A percentile compares a stretch with the other conserved stretches of the same genome.
Evolutionary conservation across 2,113 vertebrate species (phyloP).

Genomic region (Motacilla tschutschensis): DNA sequence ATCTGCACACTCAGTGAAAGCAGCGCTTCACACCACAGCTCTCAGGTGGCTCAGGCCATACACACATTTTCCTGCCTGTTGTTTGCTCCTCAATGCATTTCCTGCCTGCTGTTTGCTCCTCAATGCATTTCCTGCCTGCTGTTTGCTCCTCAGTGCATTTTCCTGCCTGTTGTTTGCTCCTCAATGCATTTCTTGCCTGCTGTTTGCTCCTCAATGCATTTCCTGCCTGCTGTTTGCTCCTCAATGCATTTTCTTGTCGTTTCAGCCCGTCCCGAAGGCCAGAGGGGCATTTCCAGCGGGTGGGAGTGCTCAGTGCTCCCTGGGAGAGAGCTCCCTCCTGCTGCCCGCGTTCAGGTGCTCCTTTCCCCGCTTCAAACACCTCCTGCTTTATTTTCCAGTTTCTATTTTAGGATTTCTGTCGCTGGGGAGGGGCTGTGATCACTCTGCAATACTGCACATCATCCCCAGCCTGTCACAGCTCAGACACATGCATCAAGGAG

Average conservation of each 20-base stretch:
- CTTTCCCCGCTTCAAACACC: neutral
- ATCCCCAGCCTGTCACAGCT: neutral
- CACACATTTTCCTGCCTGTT: too few species aligned
- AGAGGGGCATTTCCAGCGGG: neutral
- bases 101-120: too few species aligned
- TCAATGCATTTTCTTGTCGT: neutral
- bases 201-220: neutral
- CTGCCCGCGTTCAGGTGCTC: neutral
- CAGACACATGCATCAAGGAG: neutral
- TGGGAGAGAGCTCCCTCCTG: neutral
- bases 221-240: neutral
- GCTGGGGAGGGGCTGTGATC: neutral
- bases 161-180: neutral
- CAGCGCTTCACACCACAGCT: neutral
- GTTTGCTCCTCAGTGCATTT: neutral
- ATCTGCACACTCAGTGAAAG: neutral
- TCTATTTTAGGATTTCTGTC: neutral
- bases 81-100: too few species aligned
- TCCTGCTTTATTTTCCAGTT: neutral
- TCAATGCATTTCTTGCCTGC: neutral
- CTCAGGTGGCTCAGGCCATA: rapidly evolving
- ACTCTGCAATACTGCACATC: neutral
- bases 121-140: too few species aligned
- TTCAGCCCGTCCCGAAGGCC: neutral
- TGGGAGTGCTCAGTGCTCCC: neutral